phyloP scores from a whole-genome alignment of 1,140 invertebrate genomes.

The Melitaea cinxia region DNA sequence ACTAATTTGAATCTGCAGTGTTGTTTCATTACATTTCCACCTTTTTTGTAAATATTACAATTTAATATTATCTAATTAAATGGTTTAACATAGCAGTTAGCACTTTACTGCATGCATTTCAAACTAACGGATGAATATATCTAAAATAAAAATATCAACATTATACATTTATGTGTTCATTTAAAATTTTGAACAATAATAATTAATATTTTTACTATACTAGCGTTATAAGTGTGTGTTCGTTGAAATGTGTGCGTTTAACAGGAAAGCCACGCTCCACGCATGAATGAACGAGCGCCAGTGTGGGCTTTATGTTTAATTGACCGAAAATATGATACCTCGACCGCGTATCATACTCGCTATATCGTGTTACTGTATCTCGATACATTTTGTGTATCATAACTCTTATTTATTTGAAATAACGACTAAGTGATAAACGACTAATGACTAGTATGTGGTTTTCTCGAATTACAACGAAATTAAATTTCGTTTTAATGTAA shows the following conservation, averaged over 20 bases:
- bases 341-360: constrained; percentile 1
- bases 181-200: not conserved
- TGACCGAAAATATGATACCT: constrained; percentile 26
- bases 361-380: constrained; percentile 11
- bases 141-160: too few species aligned
- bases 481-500: not conserved
- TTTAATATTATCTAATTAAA: too few species aligned
- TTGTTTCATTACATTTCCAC: too few species aligned
- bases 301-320: constrained; percentile 25
- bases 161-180: not conserved
- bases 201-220: too few species aligned
- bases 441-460: not conserved
- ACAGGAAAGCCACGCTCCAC: constrained; percentile 14
- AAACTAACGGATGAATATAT: too few species aligned
- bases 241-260: not conserved
- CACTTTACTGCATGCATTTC: too few species aligned
- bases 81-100: too few species aligned
- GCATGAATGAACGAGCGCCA: constrained; percentile 15
- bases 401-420: not conserved
- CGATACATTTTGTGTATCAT: constrained; percentile 12
- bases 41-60: too few species aligned
- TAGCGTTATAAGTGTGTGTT: not conserved
- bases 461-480: not conserved
- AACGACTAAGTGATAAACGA: not conserved
- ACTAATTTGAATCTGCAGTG: too few species aligned